Conservation (phyloP, 2,113 vertebrate genomes). For the Heliornis fulica region DNA sequence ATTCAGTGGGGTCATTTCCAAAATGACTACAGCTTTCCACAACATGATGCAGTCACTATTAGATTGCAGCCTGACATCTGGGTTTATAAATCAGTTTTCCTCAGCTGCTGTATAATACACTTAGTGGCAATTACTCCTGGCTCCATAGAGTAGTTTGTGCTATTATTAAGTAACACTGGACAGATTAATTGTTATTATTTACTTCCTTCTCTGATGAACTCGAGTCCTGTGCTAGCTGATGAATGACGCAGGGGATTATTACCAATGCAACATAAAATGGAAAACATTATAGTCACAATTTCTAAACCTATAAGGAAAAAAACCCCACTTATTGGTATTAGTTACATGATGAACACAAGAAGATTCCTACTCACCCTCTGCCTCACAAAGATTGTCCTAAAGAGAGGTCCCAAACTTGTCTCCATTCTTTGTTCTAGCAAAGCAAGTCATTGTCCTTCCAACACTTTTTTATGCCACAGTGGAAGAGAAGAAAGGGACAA, state of each 20-base stretch:
- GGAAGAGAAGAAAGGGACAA: not conserved
- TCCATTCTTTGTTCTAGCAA: not conserved
- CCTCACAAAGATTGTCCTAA: not conserved
- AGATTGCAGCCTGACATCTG: not conserved
- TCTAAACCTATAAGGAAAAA: not conserved
- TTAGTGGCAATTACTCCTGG: not conserved
- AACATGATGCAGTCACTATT: not conserved
- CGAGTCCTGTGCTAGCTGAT: not conserved
- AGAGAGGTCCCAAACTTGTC: not conserved
- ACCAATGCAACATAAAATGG: not conserved
- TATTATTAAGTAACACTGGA: slow-evolving; percentile 5
- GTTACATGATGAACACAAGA: not conserved
- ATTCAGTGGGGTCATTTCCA: not conserved
- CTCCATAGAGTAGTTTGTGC: not conserved
- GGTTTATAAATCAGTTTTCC: slow-evolving; percentile 34
- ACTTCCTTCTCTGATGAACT: slow-evolving; percentile 16
- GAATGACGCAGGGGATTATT: not conserved
- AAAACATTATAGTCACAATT: not conserved
- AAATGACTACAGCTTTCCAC: not conserved
- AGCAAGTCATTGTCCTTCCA: not conserved
- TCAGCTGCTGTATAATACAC: not conserved
- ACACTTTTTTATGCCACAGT: not conserved
- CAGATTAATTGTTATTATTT: slow-evolving; percentile 49
- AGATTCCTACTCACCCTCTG: not conserved
- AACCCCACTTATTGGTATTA: not conserved